Base-by-base conservation (phyloP, 1,140 invertebrate species). In the Hesperophylax magnus region DNA sequence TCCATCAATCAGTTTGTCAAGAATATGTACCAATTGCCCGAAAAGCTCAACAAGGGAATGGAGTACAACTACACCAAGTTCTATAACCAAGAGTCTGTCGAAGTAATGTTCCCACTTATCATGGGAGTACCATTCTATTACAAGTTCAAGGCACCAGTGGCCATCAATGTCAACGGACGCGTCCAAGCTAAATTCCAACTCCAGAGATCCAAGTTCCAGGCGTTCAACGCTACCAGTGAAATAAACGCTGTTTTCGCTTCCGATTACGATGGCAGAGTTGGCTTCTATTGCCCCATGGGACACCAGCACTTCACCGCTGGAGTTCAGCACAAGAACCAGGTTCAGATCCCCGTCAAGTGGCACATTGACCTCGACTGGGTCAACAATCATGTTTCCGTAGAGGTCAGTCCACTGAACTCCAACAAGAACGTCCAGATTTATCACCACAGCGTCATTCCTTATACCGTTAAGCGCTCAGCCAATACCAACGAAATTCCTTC, bases 121-220 rank as follows among this genome's bases (percentile, higher is more conserved):
- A 92, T 89, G 75, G 94, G 94, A 86, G 87, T 94, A 74, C 93
- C 93, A n/a, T 94, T 93, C 84, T 85, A 92, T 54, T 93, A 89
- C 86, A 91, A 89, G 18, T 89, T 92, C 56, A 91, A 92, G 72
- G 85, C 85, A 27, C 93, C 93, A 2, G 18, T 92, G 15, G 88
- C 88, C 60, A 88, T 91, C 6, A 86, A 90, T 74, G 81, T 89
- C 22, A 88, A 89, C 78, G 86, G 86, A 20, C 86, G 86, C n/a
- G 86, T 88, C 56, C 84, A 89, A 76, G 79, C 85, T 54, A 85
- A 86, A 24, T 22, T 80, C 14, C 18, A 79, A n/a, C 9, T 6
- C 22, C 34, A 88, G 78, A 47, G 79, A 86, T n/a, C 53, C n/a
- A 20, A 47, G 79, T 76, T 86, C 34, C 85, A 67, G 8, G 60